Evolutionary conservation across 2,797 vertebrate genomes (phyloP).

Genomic region (Chiloscyllium punctatum): DNA sequence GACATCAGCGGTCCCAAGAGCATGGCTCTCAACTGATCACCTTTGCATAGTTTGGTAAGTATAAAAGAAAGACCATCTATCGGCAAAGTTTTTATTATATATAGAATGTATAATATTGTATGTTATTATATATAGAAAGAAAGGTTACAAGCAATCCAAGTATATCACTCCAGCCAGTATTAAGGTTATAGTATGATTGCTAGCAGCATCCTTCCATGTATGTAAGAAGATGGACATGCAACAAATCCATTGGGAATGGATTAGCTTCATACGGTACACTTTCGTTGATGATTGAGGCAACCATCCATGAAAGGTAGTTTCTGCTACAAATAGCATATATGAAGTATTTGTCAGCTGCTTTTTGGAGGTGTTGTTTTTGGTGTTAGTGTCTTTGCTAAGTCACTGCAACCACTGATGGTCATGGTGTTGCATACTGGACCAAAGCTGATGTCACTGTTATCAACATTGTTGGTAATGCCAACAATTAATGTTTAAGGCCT

Average conservation of each 20-base stretch:
- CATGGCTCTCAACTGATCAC: slow-evolving; percentile 94
- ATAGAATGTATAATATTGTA: not conserved
- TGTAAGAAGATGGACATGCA: not conserved
- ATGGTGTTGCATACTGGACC: not conserved
- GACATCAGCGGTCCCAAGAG: slow-evolving; percentile 86
- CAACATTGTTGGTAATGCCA: no score
- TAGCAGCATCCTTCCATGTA: not conserved
- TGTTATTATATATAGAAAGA: slow-evolving; percentile 8
- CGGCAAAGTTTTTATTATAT: not conserved
- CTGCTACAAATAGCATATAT: not conserved
- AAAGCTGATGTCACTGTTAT: not conserved
- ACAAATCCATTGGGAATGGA: not conserved
- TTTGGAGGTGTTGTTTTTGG: not conserved
- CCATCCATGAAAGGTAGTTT: not conserved
- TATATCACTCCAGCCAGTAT: not conserved
- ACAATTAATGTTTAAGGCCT: no score
- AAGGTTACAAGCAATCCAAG: not conserved
- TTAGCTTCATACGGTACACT: not conserved
- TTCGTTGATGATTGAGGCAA: not conserved
- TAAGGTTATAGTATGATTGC: not conserved
- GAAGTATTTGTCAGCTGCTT: not conserved
- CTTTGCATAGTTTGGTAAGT: slow-evolving; percentile 95
- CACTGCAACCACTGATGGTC: not conserved
- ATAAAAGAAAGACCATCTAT: not conserved
- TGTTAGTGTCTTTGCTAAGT: not conserved